Evolutionary conservation across 2,113 vertebrate species (phyloP).

Genomic region (Silurus glanis): DNA sequence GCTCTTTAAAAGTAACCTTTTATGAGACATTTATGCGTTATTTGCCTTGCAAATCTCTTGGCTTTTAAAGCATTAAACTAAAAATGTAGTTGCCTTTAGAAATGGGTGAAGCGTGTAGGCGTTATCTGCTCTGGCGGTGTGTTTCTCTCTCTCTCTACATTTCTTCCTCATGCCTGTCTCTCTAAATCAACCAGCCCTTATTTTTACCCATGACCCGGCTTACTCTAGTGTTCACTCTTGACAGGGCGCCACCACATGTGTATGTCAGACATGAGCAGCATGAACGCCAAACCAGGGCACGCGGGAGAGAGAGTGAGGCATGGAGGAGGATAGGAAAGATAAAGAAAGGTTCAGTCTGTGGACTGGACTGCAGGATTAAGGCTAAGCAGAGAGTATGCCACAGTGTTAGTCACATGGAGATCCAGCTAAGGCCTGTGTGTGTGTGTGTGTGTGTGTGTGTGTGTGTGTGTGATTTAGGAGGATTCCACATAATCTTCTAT

Average conservation of each 20-base stretch:
- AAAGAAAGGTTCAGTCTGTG: conserved; percentile 16
- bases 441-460: background rate
- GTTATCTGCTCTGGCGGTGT: background rate
- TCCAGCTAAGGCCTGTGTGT: background rate
- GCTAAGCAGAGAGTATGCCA: conserved; percentile 1
- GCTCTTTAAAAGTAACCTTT: background rate
- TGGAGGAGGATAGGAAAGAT: background rate
- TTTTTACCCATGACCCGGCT: background rate
- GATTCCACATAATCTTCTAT: background rate
- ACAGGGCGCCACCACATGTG: conserved; percentile 5
- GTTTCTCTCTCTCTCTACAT: background rate
- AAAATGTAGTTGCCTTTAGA: background rate
- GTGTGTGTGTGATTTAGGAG: background rate
- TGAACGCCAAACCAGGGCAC: background rate
- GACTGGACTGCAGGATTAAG: conserved; percentile 38
- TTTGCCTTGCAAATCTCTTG: background rate
- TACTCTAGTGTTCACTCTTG: background rate
- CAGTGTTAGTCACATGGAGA: conserved; percentile 1
- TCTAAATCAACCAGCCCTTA: background rate
- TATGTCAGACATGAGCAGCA: conserved; percentile 1
- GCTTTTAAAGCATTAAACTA: background rate
- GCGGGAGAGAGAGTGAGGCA: background rate
- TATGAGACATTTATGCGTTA: background rate
- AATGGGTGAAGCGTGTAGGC: background rate
- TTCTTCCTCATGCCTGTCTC: background rate